Base-by-base conservation (phyloP, 1,140 invertebrate species). In the Penaeus indicus region DNA sequence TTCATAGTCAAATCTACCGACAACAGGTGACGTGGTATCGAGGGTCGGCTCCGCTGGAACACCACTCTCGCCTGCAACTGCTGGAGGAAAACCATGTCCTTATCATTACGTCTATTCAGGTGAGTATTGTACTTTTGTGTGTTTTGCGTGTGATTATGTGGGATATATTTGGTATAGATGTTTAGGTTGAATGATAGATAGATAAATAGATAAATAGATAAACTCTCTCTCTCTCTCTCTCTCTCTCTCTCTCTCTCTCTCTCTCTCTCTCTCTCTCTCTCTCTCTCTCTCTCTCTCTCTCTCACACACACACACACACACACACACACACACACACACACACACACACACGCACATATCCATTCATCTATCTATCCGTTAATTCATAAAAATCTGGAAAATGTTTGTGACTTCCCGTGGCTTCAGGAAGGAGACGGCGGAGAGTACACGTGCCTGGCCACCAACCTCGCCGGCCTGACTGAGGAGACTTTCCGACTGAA, bases 381-480 rank as follows among this genome's bases (percentile, higher is more conserved):
- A 18, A 72, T 72, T 27, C 32, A 72, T 25, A 21, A 16, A 75
- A 11, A 32, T 11, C 72, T 75, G 25, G 16, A 47, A 4, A 54
- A 16, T 54, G 5, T 54, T 16, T 16, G 11, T 16, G 10, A 1
- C 54, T 11, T 16, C 54, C 54, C 54, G 10, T 54, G 54, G 11
- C 54, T 54, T 16, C 81, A 88, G 87, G 87, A 84, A 79, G 75
- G 67, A 27, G 87, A 88, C 84, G 87, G 72, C 67, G 87, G 87
- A 13, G 62, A 84, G 63, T 84, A 88, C 60, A 79, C 32, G 3
- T 88, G 87, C 60, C 32, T 84, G 21, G 87, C 87, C 47, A 78
- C 64, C 27, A 88, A 88, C 75, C 61, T 88, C 13, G 87, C 79
- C 32, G 87, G 87, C 11, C 38, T 47, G 54, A 88, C 21, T 7